These are phyloP conservation scores for Pseudopodoces humilis DNA, from an alignment of 2,113 vertebrate genomes.

Conservation along the genomic window DNA sequence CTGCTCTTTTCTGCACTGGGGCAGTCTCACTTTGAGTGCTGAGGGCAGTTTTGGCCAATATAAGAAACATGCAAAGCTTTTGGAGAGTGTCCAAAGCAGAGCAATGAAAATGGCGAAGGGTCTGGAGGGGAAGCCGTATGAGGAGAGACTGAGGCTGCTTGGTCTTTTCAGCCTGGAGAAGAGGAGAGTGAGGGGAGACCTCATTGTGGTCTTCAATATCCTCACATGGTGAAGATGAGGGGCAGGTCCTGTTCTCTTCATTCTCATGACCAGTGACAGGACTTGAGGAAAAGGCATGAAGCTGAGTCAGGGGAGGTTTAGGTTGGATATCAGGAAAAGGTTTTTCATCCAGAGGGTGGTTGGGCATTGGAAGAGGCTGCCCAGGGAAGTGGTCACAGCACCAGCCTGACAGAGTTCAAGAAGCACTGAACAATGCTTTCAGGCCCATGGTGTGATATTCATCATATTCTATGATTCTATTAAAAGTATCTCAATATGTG, in stretches of 20 bases:
- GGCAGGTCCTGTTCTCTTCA: neutral
- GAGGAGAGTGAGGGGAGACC: neutral
- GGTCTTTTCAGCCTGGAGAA: neutral
- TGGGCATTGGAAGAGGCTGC: neutral
- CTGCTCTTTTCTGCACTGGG: neutral
- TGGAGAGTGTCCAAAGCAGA: neutral
- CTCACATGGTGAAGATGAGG: neutral
- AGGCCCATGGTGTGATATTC: neutral
- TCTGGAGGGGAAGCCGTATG: rapidly evolving
- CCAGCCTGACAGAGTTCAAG: neutral
- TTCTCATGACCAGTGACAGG: neutral
- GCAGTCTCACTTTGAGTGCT: rapidly evolving
- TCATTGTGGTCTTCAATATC: neutral
- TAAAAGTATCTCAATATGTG: neutral
- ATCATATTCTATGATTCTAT: neutral
- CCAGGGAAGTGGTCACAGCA: neutral
- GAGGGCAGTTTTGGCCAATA: neutral
- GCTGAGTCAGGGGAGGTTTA: neutral
- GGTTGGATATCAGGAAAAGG: neutral
- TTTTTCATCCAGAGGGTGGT: neutral
- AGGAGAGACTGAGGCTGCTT: neutral
- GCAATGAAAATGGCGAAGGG: neutral
- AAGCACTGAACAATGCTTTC: neutral
- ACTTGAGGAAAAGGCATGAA: neutral
- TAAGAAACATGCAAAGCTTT: neutral